Evolutionary conservation across 2,113 vertebrate species (phyloP), one percentile per base, ranked within the genome.

Genomic region (Tachysurus fulvidraco): DNA sequence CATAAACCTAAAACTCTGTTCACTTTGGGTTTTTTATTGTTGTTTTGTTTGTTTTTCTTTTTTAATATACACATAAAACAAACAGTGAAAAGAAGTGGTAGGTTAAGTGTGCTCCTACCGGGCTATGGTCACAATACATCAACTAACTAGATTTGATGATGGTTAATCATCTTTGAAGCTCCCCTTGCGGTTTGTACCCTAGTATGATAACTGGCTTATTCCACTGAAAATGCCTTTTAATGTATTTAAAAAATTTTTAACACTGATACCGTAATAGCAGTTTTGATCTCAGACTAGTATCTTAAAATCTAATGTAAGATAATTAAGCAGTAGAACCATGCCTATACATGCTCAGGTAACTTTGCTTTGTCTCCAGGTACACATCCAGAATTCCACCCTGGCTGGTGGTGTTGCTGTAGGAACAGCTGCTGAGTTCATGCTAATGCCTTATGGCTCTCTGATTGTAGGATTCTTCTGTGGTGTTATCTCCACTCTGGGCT

Each of bases 381-480:
- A 99, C 91, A 97, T 99, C 91, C 98, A 99, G 95, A 99, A 99
- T 0, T 95, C 97, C 54, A 99, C 98, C 0, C 95, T 99, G 19
- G 98, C 98, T 0, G 98, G 98, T 0, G 98, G 98, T 0, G 98
- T 99, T 86, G 98, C 97, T 0, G 96, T 98, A 88, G 98, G 98
- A 89, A 98, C 98, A 0, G 96, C 97, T 0, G 97, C 97, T 0
- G 98, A 99, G 93, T 98, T 99, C 95, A 97, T 98, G 96, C 94
- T 99, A 91, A 96, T 94, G 88, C 96, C 97, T 0, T 99, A 99
- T 0, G 98, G 98, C 5, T 93, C 97, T 90, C 95, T 99, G 82
- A 97, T 99, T 0, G 96, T 99, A 0, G 98, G 98, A 3, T 97
- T 97, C 92, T 91, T 94, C 93, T 97, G 96, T 28, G 98, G 98